Conservation (phyloP, 35 echinoderm and acorn worm species). For the Anneissia japonica region DNA sequence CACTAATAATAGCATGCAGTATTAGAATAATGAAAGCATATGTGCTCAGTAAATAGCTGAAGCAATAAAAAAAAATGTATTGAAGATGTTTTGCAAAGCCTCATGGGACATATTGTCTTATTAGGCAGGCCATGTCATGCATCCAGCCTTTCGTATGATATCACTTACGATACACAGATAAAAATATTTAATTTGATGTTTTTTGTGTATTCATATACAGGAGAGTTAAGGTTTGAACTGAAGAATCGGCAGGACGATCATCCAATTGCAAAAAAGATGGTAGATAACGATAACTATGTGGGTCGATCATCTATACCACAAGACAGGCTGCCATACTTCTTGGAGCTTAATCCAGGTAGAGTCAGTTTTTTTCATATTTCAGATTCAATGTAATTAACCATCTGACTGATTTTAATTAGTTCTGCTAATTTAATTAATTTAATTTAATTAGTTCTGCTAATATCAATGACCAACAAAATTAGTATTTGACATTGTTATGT, state of each 20-base stretch:
- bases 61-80: no score
- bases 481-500: no score
- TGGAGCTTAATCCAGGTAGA: conserved; percentile 76
- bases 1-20: no score
- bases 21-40: no score
- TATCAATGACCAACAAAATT: no score
- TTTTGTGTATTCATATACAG: conserved; percentile 7
- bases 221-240: conserved; percentile 82
- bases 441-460: no score
- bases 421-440: neutral
- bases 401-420: neutral
- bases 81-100: no score
- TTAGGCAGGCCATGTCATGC: no score
- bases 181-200: neutral
- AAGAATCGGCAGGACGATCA: conserved; percentile 64
- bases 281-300: conserved; percentile 16
- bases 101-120: no score
- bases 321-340: conserved; percentile 83
- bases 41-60: no score
- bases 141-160: no score
- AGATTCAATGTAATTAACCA: neutral
- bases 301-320: conserved; percentile 26
- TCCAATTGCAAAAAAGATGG: conserved; percentile 33
- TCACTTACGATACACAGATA: no score
- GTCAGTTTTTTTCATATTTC: neutral